Evolutionary conservation across 1,140 invertebrate genomes (phyloP), one percentile per base, ranked within the genome.

Genomic region (Lasioglossum albipes): DNA sequence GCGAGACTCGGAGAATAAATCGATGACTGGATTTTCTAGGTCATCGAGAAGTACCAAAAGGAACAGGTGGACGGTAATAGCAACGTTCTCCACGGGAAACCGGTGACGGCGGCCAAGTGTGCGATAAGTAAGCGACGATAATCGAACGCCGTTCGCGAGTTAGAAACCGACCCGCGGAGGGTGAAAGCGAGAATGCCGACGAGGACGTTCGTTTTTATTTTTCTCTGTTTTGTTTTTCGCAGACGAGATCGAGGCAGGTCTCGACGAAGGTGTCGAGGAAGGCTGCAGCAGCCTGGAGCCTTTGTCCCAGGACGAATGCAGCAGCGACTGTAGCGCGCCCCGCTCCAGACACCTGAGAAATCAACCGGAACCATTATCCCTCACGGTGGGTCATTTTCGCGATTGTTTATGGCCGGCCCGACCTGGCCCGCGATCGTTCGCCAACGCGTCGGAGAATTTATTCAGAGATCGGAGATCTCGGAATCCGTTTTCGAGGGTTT

Each of bases 31-130:
- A 72, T 79, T 79, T 89, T 85, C 36, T 84, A 94, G 93, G 93
- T 93, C 62, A 90, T 94, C 54, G 92, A 94, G 80, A 93, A 90
- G 77, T 92, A 84, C 64, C 91, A 92, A 82, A 91, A 88, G 31
- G 91, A 91, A 78, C 88, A 81, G 27, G 81, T 91, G 20, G 92
- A 94, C 36, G 90, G 90, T 7, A 93, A 93, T 70, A 91, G 91
- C 79, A 92, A 91, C 72, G 75, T 92, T 9, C 75, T 91, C 57
- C 83, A 79, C 36, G 84, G 79, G 59, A 87, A 75, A 75, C 71
- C 83, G 36, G 70, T 79, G 70, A 18, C 85, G 7, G 77, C 62
- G 57, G 49, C 59, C 0, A 86, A 87, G 12, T 75, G 45, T 62
- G 54, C 70, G 36, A 45, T 65, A 49, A 84, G 84, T 81, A 54